These are phyloP conservation scores for Sebastes diploproa DNA, from an alignment of 2,797 vertebrate species.

Conservation along the genomic window DNA sequence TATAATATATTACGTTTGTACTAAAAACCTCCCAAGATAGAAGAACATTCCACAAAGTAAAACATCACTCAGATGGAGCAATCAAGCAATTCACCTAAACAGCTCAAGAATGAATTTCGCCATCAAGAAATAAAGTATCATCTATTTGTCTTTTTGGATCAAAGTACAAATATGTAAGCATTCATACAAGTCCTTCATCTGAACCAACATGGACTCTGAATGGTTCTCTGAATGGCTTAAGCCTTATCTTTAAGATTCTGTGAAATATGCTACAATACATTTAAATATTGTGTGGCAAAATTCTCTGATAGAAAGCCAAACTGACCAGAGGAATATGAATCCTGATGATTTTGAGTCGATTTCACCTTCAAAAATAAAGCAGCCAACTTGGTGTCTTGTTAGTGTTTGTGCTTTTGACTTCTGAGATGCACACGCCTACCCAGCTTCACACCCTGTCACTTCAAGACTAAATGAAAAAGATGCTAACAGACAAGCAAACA, in stretches of 20 bases:
- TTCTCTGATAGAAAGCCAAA: constrained; percentile 19
- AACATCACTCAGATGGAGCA: not conserved
- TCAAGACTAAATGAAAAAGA: constrained; percentile 76
- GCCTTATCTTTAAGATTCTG: not conserved
- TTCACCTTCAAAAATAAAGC: constrained; percentile 56
- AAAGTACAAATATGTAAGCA: not conserved
- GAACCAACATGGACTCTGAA: not conserved
- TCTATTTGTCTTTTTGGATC: not conserved
- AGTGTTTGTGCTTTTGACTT: constrained; percentile 76
- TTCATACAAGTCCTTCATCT: not conserved
- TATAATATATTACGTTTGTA: not conserved
- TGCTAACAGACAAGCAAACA: constrained; percentile 76
- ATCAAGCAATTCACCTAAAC: not conserved
- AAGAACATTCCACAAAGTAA: not conserved
- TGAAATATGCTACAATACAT: not conserved
- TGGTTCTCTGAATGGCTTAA: not conserved
- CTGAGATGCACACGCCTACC: constrained; percentile 70
- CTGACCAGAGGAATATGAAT: constrained; percentile 49
- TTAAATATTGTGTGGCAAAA: not conserved
- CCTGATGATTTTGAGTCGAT: constrained; percentile 26
- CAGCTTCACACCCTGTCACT: constrained; percentile 77
- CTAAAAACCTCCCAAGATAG: not conserved
- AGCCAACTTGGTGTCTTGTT: constrained; percentile 68
- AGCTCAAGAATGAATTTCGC: not conserved
- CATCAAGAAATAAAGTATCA: not conserved